Base-by-base conservation (phyloP, 2,113 vertebrate genomes). In the Sorex araneus region DNA sequence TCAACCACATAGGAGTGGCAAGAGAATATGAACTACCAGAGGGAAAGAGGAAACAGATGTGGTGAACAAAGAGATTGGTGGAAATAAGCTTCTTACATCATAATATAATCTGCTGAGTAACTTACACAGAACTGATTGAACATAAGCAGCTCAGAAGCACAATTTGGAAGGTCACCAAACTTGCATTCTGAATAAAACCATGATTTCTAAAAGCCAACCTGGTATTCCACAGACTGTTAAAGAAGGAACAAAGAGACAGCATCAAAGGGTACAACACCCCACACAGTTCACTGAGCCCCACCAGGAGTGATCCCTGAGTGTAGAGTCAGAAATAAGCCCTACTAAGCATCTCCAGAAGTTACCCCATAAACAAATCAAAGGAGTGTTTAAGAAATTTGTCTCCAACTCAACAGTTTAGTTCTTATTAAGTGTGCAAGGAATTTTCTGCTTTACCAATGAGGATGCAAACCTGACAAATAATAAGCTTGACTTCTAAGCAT, bases 101-200 rank as follows among this genome's bases (percentile, higher is more conserved):
- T 70, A 66, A 54, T 25, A 77, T 64, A 32, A 86, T 92, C 77
- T 89, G 69, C 18, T 75, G 60, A 89, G 80, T 84, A 91, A 78
- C 28, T 80, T 64, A n/a, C 0, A 74, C 30, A 71, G 47, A 43
- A 70, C 21, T 71, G 50, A 91, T 70, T 89, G 80, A 64, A 93
- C n/a, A 18, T 21, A 36, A 94, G 45, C 71, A 28, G 91, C 74
- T 91, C 66, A 91, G 84, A 87, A 92, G 89, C 18, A 69, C 25
- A 91, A 73, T 84, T 43, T 84, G 25, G 27, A 86, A 92, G 69
- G 66, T 84, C 80, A 93, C 15, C 69, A 45, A 95, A 63, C 50
- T 87, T 74, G 73, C 73, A 74, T 79, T 90, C 30, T 45, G 43
- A 43, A 89, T 12, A 88, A 94, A 92, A 64, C n/a, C 87, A 91